Evolutionary conservation across 1,140 invertebrate genomes (phyloP), one percentile per base, ranked within the genome.

Genomic region (Harlomillsia oculata): DNA sequence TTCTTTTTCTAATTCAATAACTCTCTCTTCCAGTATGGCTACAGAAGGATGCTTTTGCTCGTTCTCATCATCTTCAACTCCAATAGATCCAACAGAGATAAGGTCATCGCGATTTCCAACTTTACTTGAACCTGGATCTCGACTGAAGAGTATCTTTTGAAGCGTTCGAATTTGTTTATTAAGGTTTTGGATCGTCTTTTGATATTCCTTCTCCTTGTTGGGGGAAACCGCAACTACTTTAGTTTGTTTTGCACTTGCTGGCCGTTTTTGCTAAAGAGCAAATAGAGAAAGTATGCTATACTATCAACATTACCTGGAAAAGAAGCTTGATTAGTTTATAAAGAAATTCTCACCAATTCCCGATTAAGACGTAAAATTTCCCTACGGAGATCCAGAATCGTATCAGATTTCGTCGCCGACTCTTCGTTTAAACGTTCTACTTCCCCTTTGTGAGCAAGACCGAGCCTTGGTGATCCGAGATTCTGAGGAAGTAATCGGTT

Each of bases 171-270:
- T 59, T 59, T 64, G 63, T 18, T 58, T 59, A 21, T 64, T 50
- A 9, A 64, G 53, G 21, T 23, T 45, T 36, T 37, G 56, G 16
- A 64, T 49, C n/a, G 36, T 48, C 34, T 59, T 58, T 26, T 64
- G 59, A 41, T 59, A 61, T 26, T 64, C 63, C 8, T 51, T 53
- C 29, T 64, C 63, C 32, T 64, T 64, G 26, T 64, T 56, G 41
- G 58, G 37, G 18, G 52, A 54, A 11, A 54, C 16, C 13, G 23
- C 14, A 0, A 14, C 23, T 14, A 14, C 20, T 28, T 54, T 54
- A 8, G 11, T 9, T 30, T 53, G 30, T 16, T 44, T 53, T 2
- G 13, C 52, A 53, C 52, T 53, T 25, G 3, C 18, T 5, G 52
- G 52, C 5, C 52, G 25, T n/a, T 18, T 6, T 23, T 28, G 16